phyloP scores from a whole-genome alignment of 2,888 invertebrate genomes.

The Petrolisthes cinctipes region DNA sequence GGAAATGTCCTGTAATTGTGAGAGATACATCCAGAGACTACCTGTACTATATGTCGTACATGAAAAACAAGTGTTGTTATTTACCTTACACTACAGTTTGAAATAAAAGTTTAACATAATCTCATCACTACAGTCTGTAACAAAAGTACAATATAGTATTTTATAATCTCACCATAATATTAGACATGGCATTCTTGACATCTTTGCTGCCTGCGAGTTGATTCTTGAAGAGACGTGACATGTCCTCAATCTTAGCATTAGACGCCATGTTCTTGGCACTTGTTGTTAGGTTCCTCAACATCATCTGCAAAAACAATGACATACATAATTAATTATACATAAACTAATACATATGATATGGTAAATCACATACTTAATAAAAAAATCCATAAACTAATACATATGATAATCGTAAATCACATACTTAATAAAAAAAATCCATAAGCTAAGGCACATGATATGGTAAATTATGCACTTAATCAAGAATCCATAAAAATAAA shows the following conservation, averaged over 20 bases:
- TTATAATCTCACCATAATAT: constrained; percentile 85
- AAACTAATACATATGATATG: not conserved
- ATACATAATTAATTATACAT: constrained; percentile 1
- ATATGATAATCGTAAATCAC: not conserved
- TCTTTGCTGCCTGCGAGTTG: constrained; percentile 92
- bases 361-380: not conserved
- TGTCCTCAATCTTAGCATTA: constrained; percentile 95
- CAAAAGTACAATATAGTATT: too few relatives aligned
- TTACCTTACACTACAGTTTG: too few relatives aligned
- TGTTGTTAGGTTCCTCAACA: constrained; percentile 92
- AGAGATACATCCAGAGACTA: too few relatives aligned
- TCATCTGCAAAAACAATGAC: constrained; percentile 78
- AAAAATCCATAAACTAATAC: not conserved
- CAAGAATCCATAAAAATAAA: too few relatives aligned
- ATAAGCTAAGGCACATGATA: too few relatives aligned
- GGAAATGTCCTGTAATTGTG: too few relatives aligned
- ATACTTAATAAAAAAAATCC: too few relatives aligned
- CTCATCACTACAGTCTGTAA: too few relatives aligned
- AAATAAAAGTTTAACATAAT: too few relatives aligned
- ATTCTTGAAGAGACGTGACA: constrained; percentile 94
- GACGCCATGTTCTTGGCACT: constrained; percentile 94
- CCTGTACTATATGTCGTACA: too few relatives aligned
- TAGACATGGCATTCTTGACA: constrained; percentile 90
- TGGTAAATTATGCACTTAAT: too few relatives aligned
- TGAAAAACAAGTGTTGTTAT: too few relatives aligned